Percentiles rank a stretch among this genome's conserved stretches.
These are phyloP conservation scores for Ametastegia equiseti DNA, from an alignment of 2,888 invertebrate species.

Conservation along the genomic window DNA sequence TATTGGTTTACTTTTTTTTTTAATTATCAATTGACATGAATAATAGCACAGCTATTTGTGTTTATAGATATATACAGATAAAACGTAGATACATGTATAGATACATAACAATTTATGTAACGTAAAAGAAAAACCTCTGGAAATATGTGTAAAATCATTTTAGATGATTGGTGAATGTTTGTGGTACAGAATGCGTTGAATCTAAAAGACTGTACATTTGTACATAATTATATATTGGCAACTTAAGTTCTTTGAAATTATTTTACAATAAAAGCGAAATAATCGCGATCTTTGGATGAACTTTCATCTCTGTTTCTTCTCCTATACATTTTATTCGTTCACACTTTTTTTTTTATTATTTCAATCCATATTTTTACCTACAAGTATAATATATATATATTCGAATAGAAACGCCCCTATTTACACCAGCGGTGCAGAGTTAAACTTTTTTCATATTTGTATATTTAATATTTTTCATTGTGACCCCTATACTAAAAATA, in stretches of 20 bases:
- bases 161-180: not conserved
- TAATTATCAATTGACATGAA: not conserved
- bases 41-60: too few species aligned
- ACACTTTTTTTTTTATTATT: not conserved
- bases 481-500: conserved; percentile 18
- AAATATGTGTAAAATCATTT: not conserved
- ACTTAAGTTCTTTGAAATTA: conserved; percentile 18
- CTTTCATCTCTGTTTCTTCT: not conserved
- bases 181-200: not conserved
- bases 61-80: too few species aligned
- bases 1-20: too few species aligned
- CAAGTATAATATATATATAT: not conserved
- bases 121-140: not conserved
- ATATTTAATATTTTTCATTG: conserved; percentile 1
- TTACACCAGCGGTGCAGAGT: not conserved
- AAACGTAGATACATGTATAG: too few species aligned
- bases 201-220: conserved; percentile 27
- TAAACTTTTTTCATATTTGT: not conserved
- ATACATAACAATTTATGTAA: too few species aligned
- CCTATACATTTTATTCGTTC: not conserved
- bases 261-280: conserved; percentile 33
- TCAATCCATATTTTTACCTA: too few species aligned
- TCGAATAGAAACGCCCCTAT: not conserved
- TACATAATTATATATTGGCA: conserved; percentile 15
- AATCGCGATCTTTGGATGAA: conserved; percentile 28